phyloP scores from a whole-genome alignment of 2,113 vertebrate genomes.

The Pachyramphus minor region DNA sequence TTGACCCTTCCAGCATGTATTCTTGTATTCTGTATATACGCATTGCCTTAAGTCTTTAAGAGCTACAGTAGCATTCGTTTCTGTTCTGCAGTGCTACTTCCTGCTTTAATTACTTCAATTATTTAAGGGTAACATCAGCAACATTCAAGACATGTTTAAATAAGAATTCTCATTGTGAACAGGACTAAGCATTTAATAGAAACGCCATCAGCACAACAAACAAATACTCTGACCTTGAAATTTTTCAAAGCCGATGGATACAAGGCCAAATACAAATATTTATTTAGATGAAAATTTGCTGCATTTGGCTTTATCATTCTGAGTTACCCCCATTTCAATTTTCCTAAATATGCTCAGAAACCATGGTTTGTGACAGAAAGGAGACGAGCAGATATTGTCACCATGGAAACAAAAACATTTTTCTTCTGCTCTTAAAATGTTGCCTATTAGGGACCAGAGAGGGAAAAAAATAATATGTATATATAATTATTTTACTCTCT shows the following conservation, averaged over 20 bases:
- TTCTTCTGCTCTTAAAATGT: conserved; percentile 66
- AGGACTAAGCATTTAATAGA: conserved; percentile 32
- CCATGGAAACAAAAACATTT: conserved; percentile 76
- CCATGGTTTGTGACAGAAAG: conserved; percentile 56
- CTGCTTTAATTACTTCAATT: conserved; percentile 25
- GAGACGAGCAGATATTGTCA: conserved; percentile 58
- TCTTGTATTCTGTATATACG: not conserved
- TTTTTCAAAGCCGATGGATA: conserved; percentile 21
- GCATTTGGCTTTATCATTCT: conserved; percentile 63
- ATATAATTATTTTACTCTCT: conserved; percentile 47
- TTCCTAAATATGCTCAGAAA: conserved; percentile 67
- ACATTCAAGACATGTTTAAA: not conserved
- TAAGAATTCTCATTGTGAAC: not conserved
- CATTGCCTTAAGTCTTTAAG: not conserved
- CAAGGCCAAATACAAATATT: conserved; percentile 66
- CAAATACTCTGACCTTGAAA: conserved; percentile 69
- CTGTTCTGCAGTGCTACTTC: not conserved
- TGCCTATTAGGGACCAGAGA: conserved; percentile 61
- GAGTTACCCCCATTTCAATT: conserved; percentile 67
- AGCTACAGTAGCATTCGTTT: not conserved
- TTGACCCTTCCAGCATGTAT: not conserved
- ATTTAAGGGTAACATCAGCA: conserved; percentile 8
- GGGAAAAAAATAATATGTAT: conserved; percentile 1
- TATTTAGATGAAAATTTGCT: conserved; percentile 67
- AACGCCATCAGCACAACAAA: conserved; percentile 10